phyloP scores from a whole-genome alignment of 2,888 invertebrate species.

The Cosmia pyralina region DNA sequence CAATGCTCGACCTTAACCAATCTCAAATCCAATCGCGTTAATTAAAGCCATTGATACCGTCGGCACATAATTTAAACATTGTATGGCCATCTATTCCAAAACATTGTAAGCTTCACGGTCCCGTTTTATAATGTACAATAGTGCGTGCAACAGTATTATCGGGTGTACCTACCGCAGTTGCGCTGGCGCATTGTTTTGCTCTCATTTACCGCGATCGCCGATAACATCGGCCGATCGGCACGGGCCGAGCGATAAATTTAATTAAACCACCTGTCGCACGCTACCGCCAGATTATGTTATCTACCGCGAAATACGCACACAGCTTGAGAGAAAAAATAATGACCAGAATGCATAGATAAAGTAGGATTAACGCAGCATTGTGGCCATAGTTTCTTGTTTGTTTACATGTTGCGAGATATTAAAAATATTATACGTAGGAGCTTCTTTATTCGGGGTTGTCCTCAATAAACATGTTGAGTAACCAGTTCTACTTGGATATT shows the following conservation, averaged over 20 bases:
- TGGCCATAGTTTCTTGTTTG: slow-evolving; percentile 53
- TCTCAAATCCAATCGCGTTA: slow-evolving; percentile 59
- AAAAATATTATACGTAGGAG: slow-evolving; percentile 47
- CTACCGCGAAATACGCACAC: slow-evolving; percentile 73
- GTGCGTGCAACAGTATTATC: slow-evolving; percentile 64
- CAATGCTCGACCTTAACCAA: slow-evolving; percentile 53
- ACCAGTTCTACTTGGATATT: slow-evolving; percentile 35
- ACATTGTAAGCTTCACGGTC: slow-evolving; percentile 60
- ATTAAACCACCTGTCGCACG: slow-evolving; percentile 79
- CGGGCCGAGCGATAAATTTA: slow-evolving; percentile 80
- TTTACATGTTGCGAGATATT: slow-evolving; percentile 53
- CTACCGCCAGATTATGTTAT: slow-evolving; percentile 77
- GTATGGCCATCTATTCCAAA: slow-evolving; percentile 58
- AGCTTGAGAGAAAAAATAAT: slow-evolving; percentile 62
- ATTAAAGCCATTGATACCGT: slow-evolving; percentile 58
- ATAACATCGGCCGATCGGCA: slow-evolving; percentile 71
- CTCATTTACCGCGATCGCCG: slow-evolving; percentile 67
- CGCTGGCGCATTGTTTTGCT: slow-evolving; percentile 71
- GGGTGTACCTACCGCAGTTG: slow-evolving; percentile 72
- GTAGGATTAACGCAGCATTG: slow-evolving; percentile 60
- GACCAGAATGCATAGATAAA: slow-evolving; percentile 70
- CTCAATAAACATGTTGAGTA: slow-evolving; percentile 39
- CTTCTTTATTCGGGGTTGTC: slow-evolving; percentile 48
- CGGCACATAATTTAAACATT: slow-evolving; percentile 52
- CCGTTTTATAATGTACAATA: slow-evolving; percentile 67